Base-by-base conservation (phyloP, 2,797 vertebrate species). In the Sternotherus odoratus region DNA sequence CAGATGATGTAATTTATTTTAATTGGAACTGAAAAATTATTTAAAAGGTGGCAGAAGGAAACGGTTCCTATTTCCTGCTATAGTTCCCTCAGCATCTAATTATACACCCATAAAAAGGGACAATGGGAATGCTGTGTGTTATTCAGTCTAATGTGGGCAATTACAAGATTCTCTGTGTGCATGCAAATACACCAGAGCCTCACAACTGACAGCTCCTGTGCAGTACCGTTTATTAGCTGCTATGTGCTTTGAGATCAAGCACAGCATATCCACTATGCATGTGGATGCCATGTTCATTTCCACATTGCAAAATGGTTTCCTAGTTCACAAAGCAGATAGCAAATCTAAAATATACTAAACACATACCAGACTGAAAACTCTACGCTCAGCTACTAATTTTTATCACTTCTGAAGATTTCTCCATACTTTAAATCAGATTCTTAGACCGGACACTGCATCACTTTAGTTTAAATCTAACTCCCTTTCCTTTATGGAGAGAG, bases 1-100 rank as follows among this genome's bases (percentile, higher is more conserved):
- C 79, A 94, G 63, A 92, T 95, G 95, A 93, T 84, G 57, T 60
- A 90, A 89, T 96, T 97, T 96, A 94, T 95, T 95, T 97, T 96
- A 95, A 96, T 92, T 95, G 96, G 95, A 97, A 92, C 77, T 78
- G 83, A 92, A 95, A 96, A 93, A 80, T 91, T 85, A 85, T 94
- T 96, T 93, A 79, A 83, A 82, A 92, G 93, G 94, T 88, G 80
- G 83, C 85, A 94, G 56, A 39, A 96, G 89, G 93, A 96, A 97
- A 84, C 85, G 51, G 89, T 82, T 96, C 79, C 86, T 91, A 84
- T 93, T 93, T 92, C 90, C 85, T 86, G 77, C 69, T 90, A 87
- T 83, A 93, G 83, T 86, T 93, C 75, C 92, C 92, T 94, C 79
- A 51, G 83, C 89, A 90, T 91, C 96, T 94, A 95, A 94, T 95